Evolutionary conservation across 2,888 invertebrate genomes (phyloP).

Genomic region (Leptopilina syphax): DNA sequence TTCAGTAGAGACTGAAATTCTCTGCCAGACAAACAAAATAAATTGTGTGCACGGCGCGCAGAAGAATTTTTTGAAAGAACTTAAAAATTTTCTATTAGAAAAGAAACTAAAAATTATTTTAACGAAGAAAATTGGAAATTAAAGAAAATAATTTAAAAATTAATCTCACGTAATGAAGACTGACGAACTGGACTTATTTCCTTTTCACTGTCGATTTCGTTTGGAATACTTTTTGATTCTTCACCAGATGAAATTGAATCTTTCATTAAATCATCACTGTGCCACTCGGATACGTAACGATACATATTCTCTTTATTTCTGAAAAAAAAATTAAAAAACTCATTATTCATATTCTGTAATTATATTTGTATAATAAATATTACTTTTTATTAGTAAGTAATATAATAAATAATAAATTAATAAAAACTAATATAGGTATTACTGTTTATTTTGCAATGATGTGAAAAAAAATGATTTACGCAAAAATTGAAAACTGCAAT

Average conservation of each 20-base stretch:
- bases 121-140: too few relatives aligned
- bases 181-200: slow-evolving; percentile 44
- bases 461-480: too few relatives aligned
- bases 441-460: too few relatives aligned
- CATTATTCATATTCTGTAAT: too few relatives aligned
- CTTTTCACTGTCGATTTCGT: slow-evolving; percentile 34
- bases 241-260: slow-evolving; percentile 45
- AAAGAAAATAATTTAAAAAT: background rate
- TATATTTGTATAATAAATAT: too few relatives aligned
- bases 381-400: too few relatives aligned
- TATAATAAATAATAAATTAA: too few relatives aligned
- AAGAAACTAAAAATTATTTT: too few relatives aligned
- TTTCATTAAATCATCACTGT: slow-evolving; percentile 55
- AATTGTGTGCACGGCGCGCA: background rate
- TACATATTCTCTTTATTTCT: slow-evolving; percentile 50
- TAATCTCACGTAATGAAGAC: slow-evolving; percentile 36
- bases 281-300: slow-evolving; percentile 62
- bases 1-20: background rate
- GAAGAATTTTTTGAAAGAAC: background rate
- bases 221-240: slow-evolving; percentile 2
- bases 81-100: background rate
- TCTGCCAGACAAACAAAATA: background rate
- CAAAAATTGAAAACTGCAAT: too few relatives aligned
- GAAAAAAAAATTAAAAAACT: background rate
- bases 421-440: too few relatives aligned